Evolutionary conservation across 1,140 invertebrate genomes (phyloP).

Genomic region (Globodera rostochiensis): DNA sequence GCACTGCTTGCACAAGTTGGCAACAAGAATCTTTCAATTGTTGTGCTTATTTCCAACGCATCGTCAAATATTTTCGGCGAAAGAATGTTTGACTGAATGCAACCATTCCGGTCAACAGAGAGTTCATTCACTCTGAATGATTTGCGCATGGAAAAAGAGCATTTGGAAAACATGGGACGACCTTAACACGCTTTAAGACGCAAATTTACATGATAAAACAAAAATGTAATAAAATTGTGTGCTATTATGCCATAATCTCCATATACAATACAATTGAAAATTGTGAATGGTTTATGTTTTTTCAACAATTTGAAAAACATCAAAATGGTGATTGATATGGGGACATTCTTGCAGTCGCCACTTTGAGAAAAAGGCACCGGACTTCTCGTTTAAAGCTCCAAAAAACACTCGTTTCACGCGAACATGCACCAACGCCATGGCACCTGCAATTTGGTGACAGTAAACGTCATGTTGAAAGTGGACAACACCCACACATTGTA

Average conservation of each 20-base stretch:
- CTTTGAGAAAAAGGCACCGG: constrained; percentile 23
- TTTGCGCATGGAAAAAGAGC: neutral
- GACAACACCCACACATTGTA: constrained; percentile 33
- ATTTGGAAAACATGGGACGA: neutral
- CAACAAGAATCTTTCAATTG: neutral
- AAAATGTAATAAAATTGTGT: too few relatives aligned
- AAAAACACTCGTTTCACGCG: constrained; percentile 37
- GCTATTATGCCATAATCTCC: too few relatives aligned
- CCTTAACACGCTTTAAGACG: neutral
- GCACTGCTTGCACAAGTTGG: neutral
- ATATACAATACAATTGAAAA: too few relatives aligned
- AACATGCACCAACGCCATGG: constrained; percentile 35
- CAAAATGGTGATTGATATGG: constrained; percentile 42
- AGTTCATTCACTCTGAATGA: constrained; percentile 8
- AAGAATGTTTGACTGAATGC: neutral
- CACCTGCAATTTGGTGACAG: neutral
- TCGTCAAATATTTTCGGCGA: neutral
- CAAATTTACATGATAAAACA: too few relatives aligned
- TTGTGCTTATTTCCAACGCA: neutral
- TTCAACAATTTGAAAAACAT: constrained; percentile 36
- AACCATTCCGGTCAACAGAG: neutral
- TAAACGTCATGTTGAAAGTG: neutral
- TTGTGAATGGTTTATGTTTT: constrained; percentile 13
- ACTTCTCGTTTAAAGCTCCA: constrained; percentile 18
- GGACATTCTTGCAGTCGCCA: constrained; percentile 37